A percentile compares a stretch with the other conserved stretches of the same genome.
Evolutionary conservation across 1,140 invertebrate genomes (phyloP).

Genomic region (Drosophila willistoni): DNA sequence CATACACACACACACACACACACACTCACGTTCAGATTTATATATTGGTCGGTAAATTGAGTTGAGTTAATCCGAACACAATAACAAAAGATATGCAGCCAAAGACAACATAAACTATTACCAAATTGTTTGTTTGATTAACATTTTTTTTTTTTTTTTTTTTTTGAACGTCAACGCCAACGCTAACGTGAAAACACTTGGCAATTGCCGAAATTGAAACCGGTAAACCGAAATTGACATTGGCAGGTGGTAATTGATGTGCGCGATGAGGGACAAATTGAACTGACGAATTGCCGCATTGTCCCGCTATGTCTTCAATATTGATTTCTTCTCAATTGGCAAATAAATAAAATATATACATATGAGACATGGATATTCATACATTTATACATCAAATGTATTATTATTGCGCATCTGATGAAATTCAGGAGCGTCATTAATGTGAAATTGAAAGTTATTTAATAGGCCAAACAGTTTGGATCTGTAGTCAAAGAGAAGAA

Average conservation of each 20-base stretch:
- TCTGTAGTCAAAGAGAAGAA: no score
- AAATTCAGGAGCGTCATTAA: no score
- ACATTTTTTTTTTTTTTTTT: neutral
- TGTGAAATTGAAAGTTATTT: no score
- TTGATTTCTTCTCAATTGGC: neutral
- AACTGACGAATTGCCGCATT: neutral
- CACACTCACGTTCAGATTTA: neutral
- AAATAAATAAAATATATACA: no score
- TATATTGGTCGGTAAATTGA: neutral
- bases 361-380: no score
- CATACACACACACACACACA: neutral
- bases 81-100: conserved; percentile 16
- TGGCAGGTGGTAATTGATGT: conserved; percentile 23
- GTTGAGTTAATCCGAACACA: conserved; percentile 13
- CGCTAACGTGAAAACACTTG: conserved; percentile 5
- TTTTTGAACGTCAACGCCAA: neutral
- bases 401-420: no score
- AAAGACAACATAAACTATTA: conserved; percentile 19
- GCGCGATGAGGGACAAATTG: conserved; percentile 6
- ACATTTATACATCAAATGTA: no score
- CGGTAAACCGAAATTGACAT: conserved; percentile 22
- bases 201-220: conserved; percentile 19
- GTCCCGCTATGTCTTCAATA: conserved; percentile 1
- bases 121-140: conserved; percentile 11
- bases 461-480: no score